Percentiles rank a stretch among this genome's conserved stretches.
phyloP scores from a whole-genome alignment of 2,113 vertebrate genomes.

The Macroglossus sobrinus region DNA sequence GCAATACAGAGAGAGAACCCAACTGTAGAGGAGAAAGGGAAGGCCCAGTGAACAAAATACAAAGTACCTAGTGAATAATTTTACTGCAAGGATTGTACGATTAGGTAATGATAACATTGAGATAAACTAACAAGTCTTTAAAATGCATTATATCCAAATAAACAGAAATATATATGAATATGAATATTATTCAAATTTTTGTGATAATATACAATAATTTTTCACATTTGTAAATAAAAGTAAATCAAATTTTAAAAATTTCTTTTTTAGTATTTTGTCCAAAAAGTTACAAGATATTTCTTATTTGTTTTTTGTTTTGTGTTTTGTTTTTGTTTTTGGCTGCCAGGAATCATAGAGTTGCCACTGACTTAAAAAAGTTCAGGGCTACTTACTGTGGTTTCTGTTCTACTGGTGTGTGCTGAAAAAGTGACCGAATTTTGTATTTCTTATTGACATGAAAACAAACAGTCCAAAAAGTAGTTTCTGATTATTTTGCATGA shows the following conservation, averaged over 20 bases:
- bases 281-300: neutral
- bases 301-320: neutral
- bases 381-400: no score
- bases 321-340: neutral
- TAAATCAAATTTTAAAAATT: neutral
- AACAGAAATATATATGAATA: neutral
- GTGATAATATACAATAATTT: neutral
- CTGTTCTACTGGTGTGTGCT: neutral
- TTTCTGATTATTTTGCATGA: neutral
- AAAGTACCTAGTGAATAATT: neutral
- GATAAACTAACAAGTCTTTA: neutral
- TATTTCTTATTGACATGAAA: neutral
- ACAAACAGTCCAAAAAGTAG: neutral
- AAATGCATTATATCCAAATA: neutral
- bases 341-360: neutral
- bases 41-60: neutral
- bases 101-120: neutral
- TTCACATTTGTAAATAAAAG: neutral
- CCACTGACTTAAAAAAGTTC: neutral
- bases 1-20: neutral
- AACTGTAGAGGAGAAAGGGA: neutral
- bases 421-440: neutral
- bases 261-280: neutral
- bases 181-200: neutral
- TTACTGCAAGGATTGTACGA: neutral